Evolutionary conservation across 2,888 invertebrate species (phyloP).

Genomic region (Melanophora roralis): DNA sequence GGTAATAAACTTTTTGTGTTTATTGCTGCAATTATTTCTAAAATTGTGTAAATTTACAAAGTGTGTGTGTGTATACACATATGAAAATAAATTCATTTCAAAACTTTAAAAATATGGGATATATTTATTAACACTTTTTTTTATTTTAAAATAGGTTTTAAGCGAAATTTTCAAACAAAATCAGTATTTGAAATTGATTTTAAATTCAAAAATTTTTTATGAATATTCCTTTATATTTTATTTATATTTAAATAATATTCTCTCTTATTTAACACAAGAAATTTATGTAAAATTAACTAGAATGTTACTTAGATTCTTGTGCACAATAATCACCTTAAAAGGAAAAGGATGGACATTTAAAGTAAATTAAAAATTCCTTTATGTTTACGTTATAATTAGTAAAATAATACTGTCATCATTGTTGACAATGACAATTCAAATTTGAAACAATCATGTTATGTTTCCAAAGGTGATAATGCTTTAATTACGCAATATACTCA

Average conservation of each 20-base stretch:
- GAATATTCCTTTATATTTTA: too few species aligned
- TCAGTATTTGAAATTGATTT: too few species aligned
- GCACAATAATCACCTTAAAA: not conserved
- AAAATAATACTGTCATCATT: constrained; percentile 36
- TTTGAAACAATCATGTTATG: constrained; percentile 39
- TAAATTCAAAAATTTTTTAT: too few species aligned
- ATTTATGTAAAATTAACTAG: not conserved
- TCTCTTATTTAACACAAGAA: not conserved
- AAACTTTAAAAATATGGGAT: too few species aligned
- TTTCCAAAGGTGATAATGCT: constrained; percentile 48
- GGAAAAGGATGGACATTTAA: not conserved
- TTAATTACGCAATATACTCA: constrained; percentile 48
- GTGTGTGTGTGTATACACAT: too few species aligned
- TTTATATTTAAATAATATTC: not conserved
- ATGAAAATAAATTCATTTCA: not conserved
- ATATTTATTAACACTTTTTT: too few species aligned
- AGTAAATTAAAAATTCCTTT: constrained; percentile 14
- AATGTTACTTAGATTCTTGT: not conserved
- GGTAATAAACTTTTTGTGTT: not conserved
- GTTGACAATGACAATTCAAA: constrained; percentile 57
- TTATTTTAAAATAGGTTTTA: too few species aligned
- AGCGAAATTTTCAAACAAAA: too few species aligned
- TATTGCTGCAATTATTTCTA: constrained; percentile 15
- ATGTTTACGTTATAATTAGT: constrained; percentile 46
- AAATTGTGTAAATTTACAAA: not conserved